phyloP scores from a whole-genome alignment of 1,140 invertebrate genomes.

The Eufriesea mexicana region DNA sequence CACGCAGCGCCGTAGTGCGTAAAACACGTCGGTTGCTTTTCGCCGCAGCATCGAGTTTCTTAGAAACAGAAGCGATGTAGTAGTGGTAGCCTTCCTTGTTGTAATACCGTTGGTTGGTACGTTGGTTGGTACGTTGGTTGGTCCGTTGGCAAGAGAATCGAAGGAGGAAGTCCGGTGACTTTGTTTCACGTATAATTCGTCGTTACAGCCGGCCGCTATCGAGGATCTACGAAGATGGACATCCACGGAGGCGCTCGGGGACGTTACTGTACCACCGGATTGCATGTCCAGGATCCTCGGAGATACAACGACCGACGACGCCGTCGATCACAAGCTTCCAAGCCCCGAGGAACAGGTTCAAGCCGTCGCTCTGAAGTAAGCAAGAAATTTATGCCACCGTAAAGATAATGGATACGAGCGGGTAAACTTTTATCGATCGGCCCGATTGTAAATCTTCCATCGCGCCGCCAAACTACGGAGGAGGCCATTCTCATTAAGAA shows the following conservation, averaged over 20 bases:
- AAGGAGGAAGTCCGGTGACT: slow-evolving; percentile 8
- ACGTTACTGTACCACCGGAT: slow-evolving; percentile 90
- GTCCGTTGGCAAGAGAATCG: background rate
- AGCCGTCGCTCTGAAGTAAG: slow-evolving; percentile 90
- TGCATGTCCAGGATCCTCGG: slow-evolving; percentile 84
- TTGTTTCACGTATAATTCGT: slow-evolving; percentile 38
- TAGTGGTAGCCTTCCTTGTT: background rate
- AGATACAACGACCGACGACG: slow-evolving; percentile 85
- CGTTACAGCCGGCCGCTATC: slow-evolving; percentile 88
- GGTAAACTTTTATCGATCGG: slow-evolving; percentile 1
- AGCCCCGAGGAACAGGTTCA: slow-evolving; percentile 92
- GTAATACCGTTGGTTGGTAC: background rate
- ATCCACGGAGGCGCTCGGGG: slow-evolving; percentile 90
- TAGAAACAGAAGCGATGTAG: slow-evolving; percentile 43
- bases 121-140: background rate
- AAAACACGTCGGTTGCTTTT: slow-evolving; percentile 61
- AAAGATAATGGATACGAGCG: slow-evolving; percentile 38
- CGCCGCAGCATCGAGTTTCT: slow-evolving; percentile 57
- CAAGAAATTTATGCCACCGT: slow-evolving; percentile 55
- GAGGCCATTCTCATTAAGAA: background rate
- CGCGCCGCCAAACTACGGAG: background rate
- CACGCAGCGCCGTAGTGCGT: slow-evolving; percentile 67
- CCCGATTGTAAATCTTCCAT: background rate
- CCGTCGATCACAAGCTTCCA: slow-evolving; percentile 90
- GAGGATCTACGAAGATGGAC: slow-evolving; percentile 92